Evolutionary conservation across 2,888 invertebrate species (phyloP), one percentile per base, ranked within the genome.

Genomic region (Galerucella calmariensis): DNA sequence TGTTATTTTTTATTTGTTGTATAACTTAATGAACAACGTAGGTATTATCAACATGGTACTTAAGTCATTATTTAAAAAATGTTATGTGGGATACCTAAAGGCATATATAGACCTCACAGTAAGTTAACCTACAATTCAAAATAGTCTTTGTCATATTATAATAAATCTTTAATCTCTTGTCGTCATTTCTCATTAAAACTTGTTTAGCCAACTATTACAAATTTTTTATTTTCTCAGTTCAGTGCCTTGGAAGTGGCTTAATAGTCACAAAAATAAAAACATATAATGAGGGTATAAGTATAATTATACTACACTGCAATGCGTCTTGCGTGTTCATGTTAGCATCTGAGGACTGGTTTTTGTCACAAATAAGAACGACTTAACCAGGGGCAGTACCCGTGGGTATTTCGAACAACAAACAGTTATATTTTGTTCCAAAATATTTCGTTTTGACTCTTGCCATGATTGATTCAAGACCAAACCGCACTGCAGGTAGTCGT

Each of bases 231-330:
- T 70, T 56, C 58, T 69, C 69, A 75, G 69, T 75, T 72, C 75
- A 35, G 48, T 69, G 67, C 51, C 35, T 73, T 71, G 14, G 53
- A 73, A 73, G 71, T 75, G 69, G 69, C 69, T 74, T 74, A 77
- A 77, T 77, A 69, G 69, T 59, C n/a, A 51, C 44, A 44, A 70
- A 71, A 68, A 56, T 75, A 72, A 71, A 76, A 74, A 67, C 67
- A 66, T 67, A 68, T 75, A 78, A 78, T 74, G 72, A 76, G 71
- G 73, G 67, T 65, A 67, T 69, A 66, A 66, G 65, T 71, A 71
- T 74, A 74, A 65, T 71, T 66, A 46, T 56, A 27, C 27, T 46
- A 24, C 58, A 51, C 12, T 48, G 48, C 48, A 48, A 59, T 58
- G 27, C 65, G 35, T 48, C 65, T 65, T 66, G 71, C 66, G 71